Evolutionary conservation across 2,797 vertebrate species (phyloP).

Genomic region (Pantherophis alleghaniensis): DNA sequence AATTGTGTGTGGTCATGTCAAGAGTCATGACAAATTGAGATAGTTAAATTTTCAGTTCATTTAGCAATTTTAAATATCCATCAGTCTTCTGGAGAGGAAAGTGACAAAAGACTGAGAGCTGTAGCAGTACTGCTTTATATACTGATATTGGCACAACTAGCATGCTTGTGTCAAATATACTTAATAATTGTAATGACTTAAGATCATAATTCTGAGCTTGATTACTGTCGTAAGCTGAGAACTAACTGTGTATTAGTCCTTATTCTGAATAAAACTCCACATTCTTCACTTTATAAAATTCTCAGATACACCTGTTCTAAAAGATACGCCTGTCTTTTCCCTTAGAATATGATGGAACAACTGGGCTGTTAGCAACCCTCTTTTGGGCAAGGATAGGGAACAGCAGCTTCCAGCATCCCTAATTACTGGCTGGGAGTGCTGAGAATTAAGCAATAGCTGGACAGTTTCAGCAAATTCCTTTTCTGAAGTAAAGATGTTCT

Average conservation of each 20-base stretch:
- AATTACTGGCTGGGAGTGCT: neutral
- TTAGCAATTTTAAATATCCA: conserved; percentile 34
- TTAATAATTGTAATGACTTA: neutral
- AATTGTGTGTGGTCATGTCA: neutral
- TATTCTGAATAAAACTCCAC: neutral
- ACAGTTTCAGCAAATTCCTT: neutral
- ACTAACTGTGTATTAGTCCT: neutral
- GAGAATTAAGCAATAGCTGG: neutral
- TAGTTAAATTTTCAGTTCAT: conserved; percentile 35
- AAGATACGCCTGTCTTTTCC: neutral
- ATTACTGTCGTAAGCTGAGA: neutral
- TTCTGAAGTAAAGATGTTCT: neutral
- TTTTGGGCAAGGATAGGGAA: neutral
- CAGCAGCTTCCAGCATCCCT: neutral
- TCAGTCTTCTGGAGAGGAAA: conserved; percentile 34
- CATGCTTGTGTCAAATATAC: conserved; percentile 16
- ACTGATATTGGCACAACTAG: conserved; percentile 41
- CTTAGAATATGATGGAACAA: neutral
- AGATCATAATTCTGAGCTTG: neutral
- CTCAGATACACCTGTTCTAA: neutral
- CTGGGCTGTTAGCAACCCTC: neutral
- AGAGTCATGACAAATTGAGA: conserved; percentile 25
- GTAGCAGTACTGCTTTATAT: conserved; percentile 36
- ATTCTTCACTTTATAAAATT: neutral
- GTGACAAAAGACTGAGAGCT: conserved; percentile 6